Evolutionary conservation across 2,888 invertebrate species (phyloP).

Genomic region (Hetaerina titia): DNA sequence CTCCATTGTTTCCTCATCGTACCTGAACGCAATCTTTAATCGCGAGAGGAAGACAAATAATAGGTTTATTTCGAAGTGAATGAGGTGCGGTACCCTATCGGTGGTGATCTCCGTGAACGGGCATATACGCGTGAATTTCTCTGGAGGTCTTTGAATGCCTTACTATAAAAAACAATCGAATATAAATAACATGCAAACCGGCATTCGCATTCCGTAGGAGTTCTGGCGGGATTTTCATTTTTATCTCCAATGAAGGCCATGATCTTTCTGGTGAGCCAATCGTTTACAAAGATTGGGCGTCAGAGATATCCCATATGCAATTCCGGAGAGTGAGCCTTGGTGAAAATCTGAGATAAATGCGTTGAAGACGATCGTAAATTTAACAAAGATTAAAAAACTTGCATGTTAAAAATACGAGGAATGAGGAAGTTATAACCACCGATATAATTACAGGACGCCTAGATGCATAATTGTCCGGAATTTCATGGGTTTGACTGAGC

Average conservation of each 20-base stretch:
- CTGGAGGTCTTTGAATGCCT: neutral
- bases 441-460: too few relatives aligned
- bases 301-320: neutral
- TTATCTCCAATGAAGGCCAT: neutral
- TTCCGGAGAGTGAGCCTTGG: neutral
- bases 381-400: too few relatives aligned
- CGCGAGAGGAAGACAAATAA: neutral
- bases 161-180: neutral
- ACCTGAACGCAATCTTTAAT: constrained; percentile 19
- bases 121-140: neutral
- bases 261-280: neutral
- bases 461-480: too few relatives aligned
- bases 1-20: neutral
- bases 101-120: neutral
- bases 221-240: neutral
- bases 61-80: neutral
- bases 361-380: too few relatives aligned
- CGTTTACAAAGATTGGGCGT: neutral
- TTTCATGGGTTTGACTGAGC: too few relatives aligned
- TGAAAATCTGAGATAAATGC: too few relatives aligned
- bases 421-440: too few relatives aligned
- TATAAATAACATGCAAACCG: neutral
- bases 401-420: too few relatives aligned
- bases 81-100: neutral
- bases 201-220: neutral